Percentiles rank a stretch among this genome's conserved stretches.
Evolutionary conservation across 2,113 vertebrate species (phyloP).

Genomic region (Rhea americana): DNA sequence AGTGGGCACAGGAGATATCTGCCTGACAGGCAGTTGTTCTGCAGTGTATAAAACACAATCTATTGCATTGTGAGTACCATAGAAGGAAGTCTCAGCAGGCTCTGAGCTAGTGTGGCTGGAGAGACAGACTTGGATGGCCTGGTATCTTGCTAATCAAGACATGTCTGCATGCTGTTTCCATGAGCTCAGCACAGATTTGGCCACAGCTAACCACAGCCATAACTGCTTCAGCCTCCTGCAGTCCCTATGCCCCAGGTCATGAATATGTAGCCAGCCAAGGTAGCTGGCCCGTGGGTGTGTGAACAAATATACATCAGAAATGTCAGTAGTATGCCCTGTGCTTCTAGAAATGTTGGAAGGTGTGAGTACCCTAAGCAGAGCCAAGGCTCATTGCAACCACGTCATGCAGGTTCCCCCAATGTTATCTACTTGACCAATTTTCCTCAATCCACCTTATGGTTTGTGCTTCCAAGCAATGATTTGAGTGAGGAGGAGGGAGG

Average conservation of each 20-base stretch:
- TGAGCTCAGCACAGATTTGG: too few species aligned
- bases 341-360: not conserved
- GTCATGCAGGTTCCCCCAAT: not conserved
- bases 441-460: not conserved
- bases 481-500: not conserved
- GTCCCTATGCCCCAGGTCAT: not conserved
- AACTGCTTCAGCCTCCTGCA: too few species aligned
- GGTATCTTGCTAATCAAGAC: too few species aligned
- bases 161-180: too few species aligned
- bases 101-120: not conserved
- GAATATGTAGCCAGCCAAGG: not conserved
- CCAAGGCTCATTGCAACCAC: not conserved
- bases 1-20: not conserved
- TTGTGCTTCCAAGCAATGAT: not conserved
- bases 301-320: not conserved
- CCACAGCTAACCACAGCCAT: too few species aligned
- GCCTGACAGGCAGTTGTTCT: not conserved
- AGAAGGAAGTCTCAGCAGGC: not conserved
- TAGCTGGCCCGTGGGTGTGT: not conserved
- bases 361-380: not conserved
- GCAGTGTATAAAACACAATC: not conserved
- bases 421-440: not conserved
- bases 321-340: not conserved
- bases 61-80: not conserved
- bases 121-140: not conserved